phyloP scores from a whole-genome alignment of 2,113 vertebrate species.

The Paralichthys olivaceus region DNA sequence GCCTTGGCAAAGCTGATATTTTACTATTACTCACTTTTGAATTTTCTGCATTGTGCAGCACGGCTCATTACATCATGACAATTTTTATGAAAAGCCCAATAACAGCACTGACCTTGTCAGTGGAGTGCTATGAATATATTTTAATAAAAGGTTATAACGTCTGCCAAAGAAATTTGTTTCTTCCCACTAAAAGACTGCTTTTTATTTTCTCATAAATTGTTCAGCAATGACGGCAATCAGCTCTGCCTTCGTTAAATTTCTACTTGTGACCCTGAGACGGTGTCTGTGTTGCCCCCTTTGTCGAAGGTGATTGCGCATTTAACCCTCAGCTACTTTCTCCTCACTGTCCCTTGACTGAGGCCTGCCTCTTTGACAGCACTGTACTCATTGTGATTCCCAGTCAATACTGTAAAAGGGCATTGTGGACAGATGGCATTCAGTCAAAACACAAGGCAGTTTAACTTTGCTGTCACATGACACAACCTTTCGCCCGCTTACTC shows the following conservation, averaged over 20 bases:
- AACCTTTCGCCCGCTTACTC: slow-evolving; percentile 49
- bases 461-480: slow-evolving; percentile 46
- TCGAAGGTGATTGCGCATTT: slow-evolving; percentile 42
- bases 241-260: slow-evolving; percentile 21
- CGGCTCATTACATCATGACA: slow-evolving; percentile 31
- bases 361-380: slow-evolving; percentile 39
- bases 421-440: slow-evolving; percentile 64
- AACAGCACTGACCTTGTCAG: slow-evolving; percentile 43
- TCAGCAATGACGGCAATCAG: background rate
- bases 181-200: slow-evolving; percentile 5
- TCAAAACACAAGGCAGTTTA: slow-evolving; percentile 60
- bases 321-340: slow-evolving; percentile 45
- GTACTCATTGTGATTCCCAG: slow-evolving; percentile 62
- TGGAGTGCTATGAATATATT: slow-evolving; percentile 33
- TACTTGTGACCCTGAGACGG: slow-evolving; percentile 19
- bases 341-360: slow-evolving; percentile 21
- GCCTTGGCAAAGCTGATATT: slow-evolving; percentile 12
- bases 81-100: slow-evolving; percentile 32
- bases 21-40: slow-evolving; percentile 15
- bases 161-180: background rate
- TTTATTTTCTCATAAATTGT: background rate
- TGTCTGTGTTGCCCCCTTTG: background rate
- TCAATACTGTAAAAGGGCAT: slow-evolving; percentile 72
- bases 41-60: slow-evolving; percentile 7
- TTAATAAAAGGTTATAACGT: slow-evolving; percentile 18